Percentiles rank a stretch among this genome's conserved stretches.
These are phyloP conservation scores for Protonemura montana DNA, from an alignment of 2,888 invertebrate genomes.

Conservation along the genomic window DNA sequence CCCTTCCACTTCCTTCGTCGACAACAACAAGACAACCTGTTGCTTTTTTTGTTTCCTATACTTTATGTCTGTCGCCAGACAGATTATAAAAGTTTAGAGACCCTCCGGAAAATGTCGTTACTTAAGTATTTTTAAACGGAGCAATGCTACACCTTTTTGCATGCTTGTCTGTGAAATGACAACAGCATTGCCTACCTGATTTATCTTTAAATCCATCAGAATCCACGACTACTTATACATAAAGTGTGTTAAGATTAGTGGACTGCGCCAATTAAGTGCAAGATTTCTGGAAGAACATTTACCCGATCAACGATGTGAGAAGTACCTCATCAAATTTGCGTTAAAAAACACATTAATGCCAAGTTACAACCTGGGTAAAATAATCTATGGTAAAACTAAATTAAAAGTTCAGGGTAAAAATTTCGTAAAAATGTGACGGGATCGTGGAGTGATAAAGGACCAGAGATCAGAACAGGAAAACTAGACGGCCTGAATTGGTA, in stretches of 20 bases:
- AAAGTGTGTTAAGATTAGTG: background rate
- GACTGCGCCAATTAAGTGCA: background rate
- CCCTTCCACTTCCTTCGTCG: background rate
- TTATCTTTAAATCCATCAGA: background rate
- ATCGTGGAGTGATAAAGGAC: too few relatives aligned
- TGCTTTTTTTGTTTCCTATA: slow-evolving; percentile 17
- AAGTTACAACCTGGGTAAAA: too few relatives aligned
- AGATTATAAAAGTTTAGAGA: slow-evolving; percentile 13
- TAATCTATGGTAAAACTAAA: too few relatives aligned
- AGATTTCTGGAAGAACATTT: too few relatives aligned
- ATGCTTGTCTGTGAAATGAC: background rate
- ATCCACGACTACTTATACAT: background rate
- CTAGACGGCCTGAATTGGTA: too few relatives aligned
- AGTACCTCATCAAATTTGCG: too few relatives aligned
- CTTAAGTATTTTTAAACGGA: background rate
- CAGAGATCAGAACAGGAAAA: too few relatives aligned
- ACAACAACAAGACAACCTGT: slow-evolving; percentile 21
- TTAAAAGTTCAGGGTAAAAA: too few relatives aligned
- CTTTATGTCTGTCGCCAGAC: slow-evolving; percentile 16
- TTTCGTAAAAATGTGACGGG: too few relatives aligned
- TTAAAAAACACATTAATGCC: too few relatives aligned
- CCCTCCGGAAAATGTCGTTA: background rate
- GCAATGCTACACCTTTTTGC: background rate
- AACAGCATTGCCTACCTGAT: background rate
- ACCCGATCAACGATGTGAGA: too few relatives aligned